Percentiles rank a stretch among this genome's conserved stretches.
These are phyloP conservation scores for Apaloderma vittatum DNA, from an alignment of 2,113 vertebrate species.

Conservation along the genomic window DNA sequence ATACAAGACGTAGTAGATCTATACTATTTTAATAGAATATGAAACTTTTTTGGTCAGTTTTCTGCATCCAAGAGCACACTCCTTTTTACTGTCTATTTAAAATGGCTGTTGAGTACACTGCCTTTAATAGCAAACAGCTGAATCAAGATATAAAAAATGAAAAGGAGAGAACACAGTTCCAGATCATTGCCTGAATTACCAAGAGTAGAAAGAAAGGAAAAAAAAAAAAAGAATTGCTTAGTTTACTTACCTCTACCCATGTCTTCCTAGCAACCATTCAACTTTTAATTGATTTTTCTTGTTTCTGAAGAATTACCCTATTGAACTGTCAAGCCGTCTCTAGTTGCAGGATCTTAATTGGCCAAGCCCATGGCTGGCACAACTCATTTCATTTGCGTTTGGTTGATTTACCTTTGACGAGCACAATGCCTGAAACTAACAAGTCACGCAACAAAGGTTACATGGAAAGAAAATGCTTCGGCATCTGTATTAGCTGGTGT, in stretches of 20 bases:
- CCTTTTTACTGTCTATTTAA: background rate
- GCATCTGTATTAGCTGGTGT: background rate
- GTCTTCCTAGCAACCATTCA: background rate
- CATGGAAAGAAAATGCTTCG: background rate
- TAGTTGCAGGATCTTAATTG: background rate
- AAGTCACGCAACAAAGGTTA: fast-evolving
- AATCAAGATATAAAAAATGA: background rate
- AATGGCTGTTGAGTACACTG: background rate
- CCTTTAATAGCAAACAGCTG: background rate
- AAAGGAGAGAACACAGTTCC: background rate
- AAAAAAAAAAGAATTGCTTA: background rate
- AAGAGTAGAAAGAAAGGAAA: background rate
- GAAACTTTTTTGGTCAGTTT: background rate
- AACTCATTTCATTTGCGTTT: fast-evolving
- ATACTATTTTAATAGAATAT: background rate
- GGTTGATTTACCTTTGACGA: background rate
- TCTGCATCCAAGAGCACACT: background rate
- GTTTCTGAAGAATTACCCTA: background rate
- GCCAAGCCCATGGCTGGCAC: background rate
- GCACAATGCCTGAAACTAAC: background rate
- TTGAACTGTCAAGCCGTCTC: background rate
- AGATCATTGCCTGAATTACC: background rate
- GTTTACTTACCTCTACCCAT: background rate
- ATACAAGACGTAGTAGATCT: background rate
- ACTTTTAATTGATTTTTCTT: background rate